Percentiles rank a stretch among this genome's conserved stretches.
Evolutionary conservation across 2,888 invertebrate species (phyloP).

Genomic region (Strigamia maritima): DNA sequence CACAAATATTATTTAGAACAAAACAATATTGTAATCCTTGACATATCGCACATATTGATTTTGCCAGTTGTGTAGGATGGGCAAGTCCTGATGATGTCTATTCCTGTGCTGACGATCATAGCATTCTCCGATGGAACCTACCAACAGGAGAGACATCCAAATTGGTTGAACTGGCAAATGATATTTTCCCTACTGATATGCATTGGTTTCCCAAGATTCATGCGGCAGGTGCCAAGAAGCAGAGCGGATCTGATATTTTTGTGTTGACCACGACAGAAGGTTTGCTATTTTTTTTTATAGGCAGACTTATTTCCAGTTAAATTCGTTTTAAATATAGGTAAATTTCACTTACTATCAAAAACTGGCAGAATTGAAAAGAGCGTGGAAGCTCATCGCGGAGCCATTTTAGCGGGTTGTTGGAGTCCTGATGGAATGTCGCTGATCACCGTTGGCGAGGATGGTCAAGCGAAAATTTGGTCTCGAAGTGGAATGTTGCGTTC

Average conservation of each 20-base stretch:
- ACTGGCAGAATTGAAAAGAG: constrained; percentile 88
- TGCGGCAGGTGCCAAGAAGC: constrained; percentile 48
- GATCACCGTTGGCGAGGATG: constrained; percentile 94
- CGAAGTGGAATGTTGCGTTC: constrained; percentile 90
- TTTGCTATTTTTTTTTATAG: too few relatives aligned
- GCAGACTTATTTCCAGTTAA: neutral
- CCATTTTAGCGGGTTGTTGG: constrained; percentile 86
- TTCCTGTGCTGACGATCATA: constrained; percentile 91
- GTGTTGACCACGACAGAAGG: constrained; percentile 84
- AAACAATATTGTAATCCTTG: too few relatives aligned
- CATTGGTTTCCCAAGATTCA: constrained; percentile 74
- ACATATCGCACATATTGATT: constrained; percentile 57
- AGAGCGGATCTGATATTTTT: constrained; percentile 68
- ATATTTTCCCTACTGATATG: constrained; percentile 84
- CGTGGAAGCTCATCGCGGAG: constrained; percentile 82
- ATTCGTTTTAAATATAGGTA: constrained; percentile 55
- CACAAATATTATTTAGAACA: too few relatives aligned
- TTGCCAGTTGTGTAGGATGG: constrained; percentile 89
- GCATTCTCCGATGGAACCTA: constrained; percentile 83
- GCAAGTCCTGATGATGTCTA: constrained; percentile 88
- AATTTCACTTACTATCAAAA: constrained; percentile 82
- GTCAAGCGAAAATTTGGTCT: constrained; percentile 94
- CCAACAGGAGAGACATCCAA: constrained; percentile 69
- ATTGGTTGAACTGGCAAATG: constrained; percentile 73
- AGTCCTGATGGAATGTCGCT: constrained; percentile 93